phyloP scores from a whole-genome alignment of 1,140 invertebrate species.

The Neodiprion lecontei region DNA sequence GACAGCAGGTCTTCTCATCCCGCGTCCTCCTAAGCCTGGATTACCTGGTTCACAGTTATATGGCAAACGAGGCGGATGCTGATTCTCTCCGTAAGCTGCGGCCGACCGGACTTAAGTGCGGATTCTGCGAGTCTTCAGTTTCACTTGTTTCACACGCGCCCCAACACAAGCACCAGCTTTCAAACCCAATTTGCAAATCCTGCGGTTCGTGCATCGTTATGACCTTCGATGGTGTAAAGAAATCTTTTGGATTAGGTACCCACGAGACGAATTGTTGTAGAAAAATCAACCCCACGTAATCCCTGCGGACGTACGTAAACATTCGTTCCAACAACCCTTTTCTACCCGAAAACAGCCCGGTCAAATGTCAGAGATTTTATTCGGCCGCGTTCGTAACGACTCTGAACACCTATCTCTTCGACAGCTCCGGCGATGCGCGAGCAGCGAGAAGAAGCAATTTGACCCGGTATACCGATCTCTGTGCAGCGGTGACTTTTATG shows the following conservation, averaged over 20 bases:
- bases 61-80: neutral
- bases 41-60: neutral
- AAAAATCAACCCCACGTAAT: neutral
- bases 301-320: neutral
- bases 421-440: too few species aligned
- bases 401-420: too few species aligned
- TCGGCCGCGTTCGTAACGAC: too few species aligned
- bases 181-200: neutral
- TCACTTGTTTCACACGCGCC: conserved; percentile 6
- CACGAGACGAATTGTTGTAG: neutral
- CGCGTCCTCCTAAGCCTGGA: neutral
- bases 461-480: neutral
- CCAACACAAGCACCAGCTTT: neutral
- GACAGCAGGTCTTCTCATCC: conserved; percentile 1
- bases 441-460: neutral
- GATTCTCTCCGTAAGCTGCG: neutral
- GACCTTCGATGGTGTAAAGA: neutral
- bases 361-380: too few species aligned
- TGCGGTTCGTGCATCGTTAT: neutral
- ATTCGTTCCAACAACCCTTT: too few species aligned
- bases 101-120: neutral
- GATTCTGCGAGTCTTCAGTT: neutral
- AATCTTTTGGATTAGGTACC: neutral
- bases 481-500: neutral
- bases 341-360: too few species aligned